Evolutionary conservation across 2,797 vertebrate species (phyloP).

Genomic region (Melanotaenia trifasciata): DNA sequence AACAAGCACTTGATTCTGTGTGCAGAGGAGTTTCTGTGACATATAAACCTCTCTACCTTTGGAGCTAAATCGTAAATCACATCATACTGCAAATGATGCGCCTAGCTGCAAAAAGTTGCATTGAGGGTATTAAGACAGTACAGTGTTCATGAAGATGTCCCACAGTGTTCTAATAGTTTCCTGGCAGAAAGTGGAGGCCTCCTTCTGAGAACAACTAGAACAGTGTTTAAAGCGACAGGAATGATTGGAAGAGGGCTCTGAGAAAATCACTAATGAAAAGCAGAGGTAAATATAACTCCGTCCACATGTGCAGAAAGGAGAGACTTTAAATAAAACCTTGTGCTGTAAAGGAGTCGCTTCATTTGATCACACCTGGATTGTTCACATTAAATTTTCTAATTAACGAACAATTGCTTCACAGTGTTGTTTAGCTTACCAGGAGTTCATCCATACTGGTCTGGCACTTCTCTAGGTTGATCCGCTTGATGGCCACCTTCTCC

Average conservation of each 20-base stretch:
- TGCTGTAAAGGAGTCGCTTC: neutral
- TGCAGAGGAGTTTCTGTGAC: neutral
- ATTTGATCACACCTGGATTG: slow-evolving; percentile 33
- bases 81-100: slow-evolving; percentile 38
- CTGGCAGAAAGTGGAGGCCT: slow-evolving; percentile 59
- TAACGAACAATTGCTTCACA: neutral
- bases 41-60: slow-evolving; percentile 29
- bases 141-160: slow-evolving; percentile 51
- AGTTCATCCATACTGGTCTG: slow-evolving; percentile 99
- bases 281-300: slow-evolving; percentile 52
- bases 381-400: neutral
- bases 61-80: slow-evolving; percentile 19
- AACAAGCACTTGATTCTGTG: slow-evolving; percentile 6
- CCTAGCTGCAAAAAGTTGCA: slow-evolving; percentile 31
- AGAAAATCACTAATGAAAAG: slow-evolving; percentile 65
- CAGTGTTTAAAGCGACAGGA: slow-evolving; percentile 64
- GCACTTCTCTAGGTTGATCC: slow-evolving; percentile 98
- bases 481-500: slow-evolving; percentile 97
- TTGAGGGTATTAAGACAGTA: slow-evolving; percentile 35
- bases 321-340: slow-evolving; percentile 23
- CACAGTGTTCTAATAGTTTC: slow-evolving; percentile 67
- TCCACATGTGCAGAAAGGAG: slow-evolving; percentile 21
- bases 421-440: slow-evolving; percentile 84
- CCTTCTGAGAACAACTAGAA: slow-evolving; percentile 57
- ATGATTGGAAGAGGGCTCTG: slow-evolving; percentile 48